These are phyloP conservation scores for Nesometra sesokonis DNA, from an alignment of 35 echinoderm and acorn worm genomes.

Conservation along the genomic window DNA sequence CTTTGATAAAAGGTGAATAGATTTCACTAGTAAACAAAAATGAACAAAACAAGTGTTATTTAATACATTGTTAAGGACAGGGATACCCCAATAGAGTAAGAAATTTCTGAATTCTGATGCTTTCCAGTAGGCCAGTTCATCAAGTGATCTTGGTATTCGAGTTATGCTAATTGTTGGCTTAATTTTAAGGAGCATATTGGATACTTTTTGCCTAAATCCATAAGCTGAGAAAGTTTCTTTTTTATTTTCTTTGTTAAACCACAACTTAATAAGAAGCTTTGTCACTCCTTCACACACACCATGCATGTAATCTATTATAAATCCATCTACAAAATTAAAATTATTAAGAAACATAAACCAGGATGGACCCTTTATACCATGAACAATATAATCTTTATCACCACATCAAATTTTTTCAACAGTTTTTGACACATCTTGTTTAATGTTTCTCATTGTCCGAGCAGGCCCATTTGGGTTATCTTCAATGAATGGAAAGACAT, in stretches of 20 bases:
- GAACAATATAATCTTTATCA: no score
- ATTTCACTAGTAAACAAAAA: constrained; percentile 31
- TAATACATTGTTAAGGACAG: neutral
- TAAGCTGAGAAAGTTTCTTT: neutral
- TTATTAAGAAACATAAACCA: constrained; percentile 28
- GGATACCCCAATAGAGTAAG: constrained; percentile 26
- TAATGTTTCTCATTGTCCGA: constrained; percentile 1
- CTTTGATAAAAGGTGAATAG: constrained; percentile 17
- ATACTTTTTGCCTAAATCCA: neutral
- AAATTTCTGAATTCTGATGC: constrained; percentile 32
- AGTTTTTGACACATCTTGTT: neutral
- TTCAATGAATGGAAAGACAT: constrained; percentile 9
- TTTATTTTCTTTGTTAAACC: neutral
- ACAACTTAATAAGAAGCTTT: constrained; percentile 15
- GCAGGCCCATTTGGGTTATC: constrained; percentile 6
- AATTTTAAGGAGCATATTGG: neutral
- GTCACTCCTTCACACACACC: constrained; percentile 31
- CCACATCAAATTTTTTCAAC: neutral
- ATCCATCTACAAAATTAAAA: constrained; percentile 29
- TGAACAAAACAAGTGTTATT: constrained; percentile 2
- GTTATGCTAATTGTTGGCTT: constrained; percentile 29
- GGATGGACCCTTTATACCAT: constrained; percentile 29
- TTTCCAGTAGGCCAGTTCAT: constrained; percentile 30
- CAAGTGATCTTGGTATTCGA: constrained; percentile 3
- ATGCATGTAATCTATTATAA: constrained; percentile 41